Evolutionary conservation across 2,113 vertebrate species (phyloP).

Genomic region (Setophaga coronata): DNA sequence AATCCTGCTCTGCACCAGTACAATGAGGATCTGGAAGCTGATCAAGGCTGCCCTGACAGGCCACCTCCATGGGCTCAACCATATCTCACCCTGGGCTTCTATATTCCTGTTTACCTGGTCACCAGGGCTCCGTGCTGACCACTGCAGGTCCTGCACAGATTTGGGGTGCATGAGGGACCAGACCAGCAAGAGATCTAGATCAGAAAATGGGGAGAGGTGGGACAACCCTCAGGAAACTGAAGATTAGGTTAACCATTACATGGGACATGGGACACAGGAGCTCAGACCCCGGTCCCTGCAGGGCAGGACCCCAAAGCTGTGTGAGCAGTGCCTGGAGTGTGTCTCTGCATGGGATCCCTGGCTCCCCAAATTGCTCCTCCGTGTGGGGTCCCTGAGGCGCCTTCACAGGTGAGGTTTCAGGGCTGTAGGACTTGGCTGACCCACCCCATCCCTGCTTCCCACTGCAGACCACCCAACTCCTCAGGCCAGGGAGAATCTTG

Average conservation of each 20-base stretch:
- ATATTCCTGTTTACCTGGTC: rapidly evolving
- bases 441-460: background rate
- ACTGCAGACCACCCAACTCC: background rate
- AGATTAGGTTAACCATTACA: background rate
- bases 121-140: background rate
- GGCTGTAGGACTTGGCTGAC: background rate
- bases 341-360: background rate
- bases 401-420: background rate
- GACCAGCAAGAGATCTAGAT: background rate
- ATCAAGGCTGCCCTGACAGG: background rate
- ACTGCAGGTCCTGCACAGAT: background rate
- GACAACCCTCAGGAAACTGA: background rate
- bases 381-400: background rate
- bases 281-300: background rate
- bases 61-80: background rate
- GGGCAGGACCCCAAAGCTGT: background rate
- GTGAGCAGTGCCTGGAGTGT: background rate
- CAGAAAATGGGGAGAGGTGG: background rate
- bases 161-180: background rate
- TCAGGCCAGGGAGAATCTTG: background rate
- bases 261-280: background rate
- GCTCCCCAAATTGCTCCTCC: background rate
- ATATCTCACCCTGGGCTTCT: background rate
- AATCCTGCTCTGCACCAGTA: background rate
- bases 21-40: background rate